Evolutionary conservation across 2,888 invertebrate genomes (phyloP), one percentile per base, ranked within the genome.

Genomic region (Lasioglossum morio): DNA sequence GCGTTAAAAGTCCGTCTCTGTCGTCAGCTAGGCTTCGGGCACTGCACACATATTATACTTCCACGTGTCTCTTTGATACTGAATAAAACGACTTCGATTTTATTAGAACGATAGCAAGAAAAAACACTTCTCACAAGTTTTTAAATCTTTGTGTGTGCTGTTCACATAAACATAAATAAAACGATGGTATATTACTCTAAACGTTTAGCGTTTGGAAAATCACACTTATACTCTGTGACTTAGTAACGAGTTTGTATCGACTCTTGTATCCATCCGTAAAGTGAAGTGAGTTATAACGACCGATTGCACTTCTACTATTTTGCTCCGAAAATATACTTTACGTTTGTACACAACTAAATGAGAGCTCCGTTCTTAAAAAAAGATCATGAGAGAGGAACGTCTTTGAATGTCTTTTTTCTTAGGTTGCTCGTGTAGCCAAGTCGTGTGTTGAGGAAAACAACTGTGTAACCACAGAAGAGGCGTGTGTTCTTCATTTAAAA

Each of bases 1-100:
- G 10, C 79, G 46, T 27, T 37, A 34, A 48, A 73, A n/a, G 16
- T 53, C 48, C 77, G 19, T 43, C 30, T 30, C 48, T 48, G 63
- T 72, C 72, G 37, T 16, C 63, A n/a, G 27, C 60, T 79, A 82
- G 53, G 23, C 43, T 43, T 57, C 16, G 73, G 4, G 43, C 70
- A 14, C 8, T n/a, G 23, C 23, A 40, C 2, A n/a, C n/a, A 40
- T 40, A n/a, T n/a, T 40, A 70, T 70, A n/a, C 14, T 69, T 48
- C 75, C 76, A 63, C 73, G 69, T 87, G 84, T 88, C 82, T 85
- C 77, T 74, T 87, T 88, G 88, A 81, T 86, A 89, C 92, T 92
- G 93, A 92, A 92, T 93, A 92, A 93, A 93, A 91, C 90, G 91
- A 66, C 83, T 86, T 83, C 72, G 79, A 88, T 86, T 82, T 80